Evolutionary conservation across 2,797 vertebrate genomes (phyloP), one percentile per base, ranked within the genome.

Genomic region (Lithobates sylvaticus): DNA sequence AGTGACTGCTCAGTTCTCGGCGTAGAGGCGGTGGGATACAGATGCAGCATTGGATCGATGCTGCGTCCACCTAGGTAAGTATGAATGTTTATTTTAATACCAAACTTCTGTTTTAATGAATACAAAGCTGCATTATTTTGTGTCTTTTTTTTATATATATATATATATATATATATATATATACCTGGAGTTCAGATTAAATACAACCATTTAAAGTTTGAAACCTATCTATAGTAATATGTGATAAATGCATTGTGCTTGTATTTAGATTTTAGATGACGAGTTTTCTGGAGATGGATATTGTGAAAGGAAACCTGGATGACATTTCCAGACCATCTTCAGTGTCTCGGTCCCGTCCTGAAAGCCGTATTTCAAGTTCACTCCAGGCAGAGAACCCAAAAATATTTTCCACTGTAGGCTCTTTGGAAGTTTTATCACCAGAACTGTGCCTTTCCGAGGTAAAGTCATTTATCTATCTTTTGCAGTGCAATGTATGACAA

Each of bases 301-400:
- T 96, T 75, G 92, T 91, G 84, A 95, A 89, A 89, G 94, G 95
- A 7, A 94, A 81, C 84, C 90, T 97, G 78, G 96, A 97, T 61
- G 90, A 92, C 78, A 97, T 97, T 90, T 96, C 95, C 83, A 93
- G 94, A 72, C 93, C 96, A 85, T 89, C 93, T 34, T 94, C 94
- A 76, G 91, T 81, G 58, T 95, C 94, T 79, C 92, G 90, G 83
- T 86, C 86, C 68, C 90, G 89, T 64, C 82, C 83, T 67, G 91
- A 91, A 0, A 95, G 89, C 89, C 93, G 90, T 65, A 90, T 89
- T 84, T 95, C 95, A 75, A 93, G 89, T 88, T 80, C 90, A 32
- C 21, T 44, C 26, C 29, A 78, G 29, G 69, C 23, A 54, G 69
- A 85, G 23, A 85, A 74, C 67, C 50, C 42, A 34, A 85, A 78